Conservation (phyloP, 2,797 vertebrate genomes). For the Darevskia nairensis region DNA sequence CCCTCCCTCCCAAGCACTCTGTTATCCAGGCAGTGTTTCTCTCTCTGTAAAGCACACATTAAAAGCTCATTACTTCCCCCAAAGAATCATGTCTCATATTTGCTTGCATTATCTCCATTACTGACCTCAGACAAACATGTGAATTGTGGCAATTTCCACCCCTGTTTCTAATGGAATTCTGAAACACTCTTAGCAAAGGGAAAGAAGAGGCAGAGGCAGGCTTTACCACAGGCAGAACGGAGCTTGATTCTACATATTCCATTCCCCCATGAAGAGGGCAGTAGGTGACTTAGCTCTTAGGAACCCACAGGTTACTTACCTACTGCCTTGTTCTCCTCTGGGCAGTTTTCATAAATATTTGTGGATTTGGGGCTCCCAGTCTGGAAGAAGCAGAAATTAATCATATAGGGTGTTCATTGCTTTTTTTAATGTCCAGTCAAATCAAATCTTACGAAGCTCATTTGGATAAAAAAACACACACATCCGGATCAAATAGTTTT, state of each 20-base stretch:
- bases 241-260: background rate
- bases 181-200: background rate
- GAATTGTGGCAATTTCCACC: too few species aligned
- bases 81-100: too few species aligned
- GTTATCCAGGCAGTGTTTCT: background rate
- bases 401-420: slow-evolving; percentile 1
- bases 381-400: slow-evolving; percentile 74
- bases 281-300: background rate
- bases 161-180: too few species aligned
- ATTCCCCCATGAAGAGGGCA: background rate
- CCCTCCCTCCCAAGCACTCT: background rate
- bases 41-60: too few species aligned
- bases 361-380: slow-evolving; percentile 74
- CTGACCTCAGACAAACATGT: too few species aligned
- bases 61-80: too few species aligned
- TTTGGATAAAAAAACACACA: background rate
- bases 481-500: background rate
- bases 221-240: background rate
- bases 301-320: slow-evolving; percentile 71
- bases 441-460: background rate
- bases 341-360: slow-evolving; percentile 88
- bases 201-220: background rate
- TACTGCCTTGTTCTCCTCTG: slow-evolving; percentile 70
- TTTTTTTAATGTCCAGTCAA: slow-evolving; percentile 20
- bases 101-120: too few species aligned